A percentile compares a stretch with the other conserved stretches of the same genome.
These are phyloP conservation scores for Odocoileus hemionus DNA, from an alignment of 2,113 vertebrate species.

Conservation along the genomic window DNA sequence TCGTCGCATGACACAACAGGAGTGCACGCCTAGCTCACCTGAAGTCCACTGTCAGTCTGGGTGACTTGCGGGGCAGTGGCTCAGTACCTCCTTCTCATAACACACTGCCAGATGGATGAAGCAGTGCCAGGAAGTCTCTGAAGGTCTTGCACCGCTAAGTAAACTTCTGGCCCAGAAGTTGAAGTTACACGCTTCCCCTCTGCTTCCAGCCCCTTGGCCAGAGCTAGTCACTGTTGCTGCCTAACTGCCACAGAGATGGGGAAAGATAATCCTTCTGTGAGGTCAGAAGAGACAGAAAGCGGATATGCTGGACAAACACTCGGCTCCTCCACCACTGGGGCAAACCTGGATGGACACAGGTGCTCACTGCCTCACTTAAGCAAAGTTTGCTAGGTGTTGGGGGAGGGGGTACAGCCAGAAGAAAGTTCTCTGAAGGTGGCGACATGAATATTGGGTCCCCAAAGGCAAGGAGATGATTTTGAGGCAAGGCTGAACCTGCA, in stretches of 20 bases:
- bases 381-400: background rate
- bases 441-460: background rate
- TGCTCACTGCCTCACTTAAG: background rate
- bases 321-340: background rate
- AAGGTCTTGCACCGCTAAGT: background rate
- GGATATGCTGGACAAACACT: background rate
- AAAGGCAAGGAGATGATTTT: background rate
- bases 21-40: background rate
- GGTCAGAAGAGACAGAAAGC: background rate
- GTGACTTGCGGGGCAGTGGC: background rate
- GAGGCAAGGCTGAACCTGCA: background rate
- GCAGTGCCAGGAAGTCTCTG: background rate
- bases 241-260: background rate
- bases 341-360: fast-evolving
- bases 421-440: background rate
- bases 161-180: background rate
- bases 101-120: background rate
- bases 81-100: background rate
- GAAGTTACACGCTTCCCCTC: background rate
- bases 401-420: too few relatives aligned
- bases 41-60: background rate
- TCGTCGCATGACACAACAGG: background rate
- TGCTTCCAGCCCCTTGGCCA: background rate
- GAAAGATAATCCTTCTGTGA: background rate
- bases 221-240: background rate